Evolutionary conservation across 2,888 invertebrate genomes (phyloP), one percentile per base, ranked within the genome.

Genomic region (Thymelicus acteon): DNA sequence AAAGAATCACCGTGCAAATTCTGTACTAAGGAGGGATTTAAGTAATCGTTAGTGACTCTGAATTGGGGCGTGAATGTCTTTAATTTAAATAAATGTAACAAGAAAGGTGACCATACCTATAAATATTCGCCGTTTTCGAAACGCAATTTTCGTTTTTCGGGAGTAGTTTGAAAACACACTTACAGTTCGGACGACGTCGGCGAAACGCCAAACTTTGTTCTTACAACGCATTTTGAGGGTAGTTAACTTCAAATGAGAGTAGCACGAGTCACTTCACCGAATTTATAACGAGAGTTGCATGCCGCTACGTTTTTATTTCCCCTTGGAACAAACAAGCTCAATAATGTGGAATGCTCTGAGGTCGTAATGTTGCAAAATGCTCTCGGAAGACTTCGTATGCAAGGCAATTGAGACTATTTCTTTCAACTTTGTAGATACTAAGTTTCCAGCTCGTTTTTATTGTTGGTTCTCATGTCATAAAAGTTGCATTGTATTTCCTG

Each of bases 221-320:
- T 77, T 76, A 82, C 83, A 79, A 80, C 82, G 79, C 80, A 84
- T 85, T 87, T 85, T 81, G 80, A 82, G 80, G 81, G 84, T 79
- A 84, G 85, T 84, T 85, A 82, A 80, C 81, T 81, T 80, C 79
- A 80, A 85, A 83, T 82, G 80, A 82, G 82, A 87, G 81, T 85
- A 86, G 84, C 83, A 85, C 84, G 85, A 84, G 80, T 83, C 84
- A 85, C 84, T 88, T 85, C 79, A 78, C 80, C 77, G 80, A 82
- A 84, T 84, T 83, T 82, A 80, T 78, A 75, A 73, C 72, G 67
- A 73, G 72, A 75, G 72, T 75, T 73, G 72, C 77, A 75, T 67
- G 73, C 67, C 73, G 71, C 75, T 76, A 77, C 74, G 75, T 71
- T 79, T 78, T 76, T 76, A 75, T 78, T 75, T 75, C 63, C 73